A percentile compares a stretch with the other conserved stretches of the same genome.
Evolutionary conservation across 2,888 invertebrate species (phyloP).

Genomic region (Diadromus collaris): DNA sequence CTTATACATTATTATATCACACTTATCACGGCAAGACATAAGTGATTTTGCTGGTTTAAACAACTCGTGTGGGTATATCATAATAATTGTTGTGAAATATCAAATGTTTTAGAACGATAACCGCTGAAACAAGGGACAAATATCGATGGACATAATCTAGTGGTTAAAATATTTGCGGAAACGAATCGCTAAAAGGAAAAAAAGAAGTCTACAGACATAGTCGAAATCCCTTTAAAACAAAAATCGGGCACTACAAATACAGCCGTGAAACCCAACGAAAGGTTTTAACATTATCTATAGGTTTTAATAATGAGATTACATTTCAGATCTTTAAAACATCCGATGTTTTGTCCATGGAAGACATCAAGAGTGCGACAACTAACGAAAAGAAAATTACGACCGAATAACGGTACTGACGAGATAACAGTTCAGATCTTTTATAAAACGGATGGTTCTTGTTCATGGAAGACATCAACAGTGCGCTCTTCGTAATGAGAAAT

Average conservation of each 20-base stretch:
- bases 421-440: conserved; percentile 44
- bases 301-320: conserved; percentile 36
- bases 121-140: not conserved
- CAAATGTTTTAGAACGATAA: not conserved
- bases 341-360: conserved; percentile 47
- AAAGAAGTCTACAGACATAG: not conserved
- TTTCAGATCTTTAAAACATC: conserved; percentile 49
- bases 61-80: conserved; percentile 30
- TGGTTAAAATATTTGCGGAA: not conserved
- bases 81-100: conserved; percentile 27
- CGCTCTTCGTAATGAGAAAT: conserved; percentile 1
- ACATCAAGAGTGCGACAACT: conserved; percentile 35
- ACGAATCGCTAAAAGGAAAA: not conserved
- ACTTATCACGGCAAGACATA: conserved; percentile 45
- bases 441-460: conserved; percentile 44
- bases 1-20: conserved; percentile 45
- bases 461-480: conserved; percentile 52
- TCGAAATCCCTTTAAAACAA: not conserved
- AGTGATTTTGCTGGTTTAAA: conserved; percentile 42
- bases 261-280: conserved; percentile 5
- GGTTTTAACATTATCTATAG: not conserved
- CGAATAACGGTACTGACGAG: conserved; percentile 32
- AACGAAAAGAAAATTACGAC: not conserved
- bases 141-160: conserved; percentile 7
- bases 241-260: not conserved